Evolutionary conservation across 1,140 invertebrate genomes (phyloP), one percentile per base, ranked within the genome.

Genomic region (Tetragonula clypearis): DNA sequence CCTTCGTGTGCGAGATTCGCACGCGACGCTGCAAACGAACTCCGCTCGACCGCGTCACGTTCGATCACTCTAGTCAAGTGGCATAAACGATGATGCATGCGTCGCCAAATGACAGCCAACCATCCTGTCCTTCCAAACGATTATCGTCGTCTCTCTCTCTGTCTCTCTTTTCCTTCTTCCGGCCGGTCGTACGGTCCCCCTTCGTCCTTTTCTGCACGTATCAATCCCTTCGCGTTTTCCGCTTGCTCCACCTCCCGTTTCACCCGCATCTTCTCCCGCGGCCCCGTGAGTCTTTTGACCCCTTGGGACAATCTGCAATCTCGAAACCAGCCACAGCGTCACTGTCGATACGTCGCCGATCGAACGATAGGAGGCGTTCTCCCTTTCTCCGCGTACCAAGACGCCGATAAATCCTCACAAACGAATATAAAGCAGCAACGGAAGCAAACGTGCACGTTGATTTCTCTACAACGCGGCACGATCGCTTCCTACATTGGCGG

Each of bases 1-100:
- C 19, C 74, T 81, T 53, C 17, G 53, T 55, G 65, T 12, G 8
- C 14, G 72, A 58, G 74, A 35, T 83, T 83, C 74, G 30, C 55
- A 84, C 66, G 75, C 55, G 53, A 56, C 26, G 35, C 62, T 72
- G 82, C 85, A 62, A 85, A 81, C 88, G 30, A 87, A 90, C 85
- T 79, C 62, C 74, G 81, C 74, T 87, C 69, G 79, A 58, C 62
- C 76, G 78, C 81, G 88, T 90, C 88, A 87, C 86, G 80, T 87
- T 90, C 88, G 89, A 90, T 90, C 88, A 83, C 66, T 66, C 78
- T 83, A 86, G 88, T 88, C 89, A 90, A 90, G 87, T 90, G 87
- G 87, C 88, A 88, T 83, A 88, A 90, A 90, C 76, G 89, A 90
- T 90, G 89, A 90, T 90, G 84, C 87, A 90, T 90, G 89, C 86